phyloP scores from a whole-genome alignment of 2,113 vertebrate genomes.

The Zosterops borbonicus region DNA sequence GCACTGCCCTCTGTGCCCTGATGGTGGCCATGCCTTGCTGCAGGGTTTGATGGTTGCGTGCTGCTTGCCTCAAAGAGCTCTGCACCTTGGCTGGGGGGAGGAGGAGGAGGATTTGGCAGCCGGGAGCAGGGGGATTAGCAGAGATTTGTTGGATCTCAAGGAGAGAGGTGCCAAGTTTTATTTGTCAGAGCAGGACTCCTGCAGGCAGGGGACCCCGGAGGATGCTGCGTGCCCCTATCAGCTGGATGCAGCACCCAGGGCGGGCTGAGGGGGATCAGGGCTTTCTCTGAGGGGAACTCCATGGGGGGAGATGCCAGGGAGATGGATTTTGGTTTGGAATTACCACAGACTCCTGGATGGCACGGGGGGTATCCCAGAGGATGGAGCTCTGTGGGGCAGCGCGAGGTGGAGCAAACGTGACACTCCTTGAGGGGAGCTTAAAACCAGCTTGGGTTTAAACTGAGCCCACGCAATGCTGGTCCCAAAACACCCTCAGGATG shows the following conservation, averaged over 20 bases:
- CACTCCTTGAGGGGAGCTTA: neutral
- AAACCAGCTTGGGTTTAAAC: neutral
- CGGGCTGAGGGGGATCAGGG: neutral
- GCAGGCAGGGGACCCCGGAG: neutral
- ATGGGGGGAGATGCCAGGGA: fast-evolving
- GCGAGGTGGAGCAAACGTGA: fast-evolving
- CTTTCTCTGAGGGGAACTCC: fast-evolving
- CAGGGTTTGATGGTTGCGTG: neutral
- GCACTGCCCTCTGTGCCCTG: fast-evolving
- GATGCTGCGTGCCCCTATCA: neutral
- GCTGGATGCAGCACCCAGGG: neutral
- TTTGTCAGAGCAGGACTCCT: neutral
- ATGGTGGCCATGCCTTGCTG: fast-evolving
- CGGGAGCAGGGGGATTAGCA: conserved; percentile 4
- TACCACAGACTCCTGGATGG: neutral
- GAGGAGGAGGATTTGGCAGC: conserved; percentile 23
- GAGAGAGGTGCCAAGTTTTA: conserved; percentile 27
- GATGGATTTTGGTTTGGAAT: neutral
- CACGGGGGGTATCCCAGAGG: neutral
- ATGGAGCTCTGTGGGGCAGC: neutral
- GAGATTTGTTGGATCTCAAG: conserved; percentile 44
- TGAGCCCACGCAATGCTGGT: fast-evolving
- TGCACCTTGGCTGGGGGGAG: neutral
- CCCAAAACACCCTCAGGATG: neutral
- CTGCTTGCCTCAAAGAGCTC: neutral